Conservation (phyloP, 2,888 invertebrate species). For the Laspeyria flexula region DNA sequence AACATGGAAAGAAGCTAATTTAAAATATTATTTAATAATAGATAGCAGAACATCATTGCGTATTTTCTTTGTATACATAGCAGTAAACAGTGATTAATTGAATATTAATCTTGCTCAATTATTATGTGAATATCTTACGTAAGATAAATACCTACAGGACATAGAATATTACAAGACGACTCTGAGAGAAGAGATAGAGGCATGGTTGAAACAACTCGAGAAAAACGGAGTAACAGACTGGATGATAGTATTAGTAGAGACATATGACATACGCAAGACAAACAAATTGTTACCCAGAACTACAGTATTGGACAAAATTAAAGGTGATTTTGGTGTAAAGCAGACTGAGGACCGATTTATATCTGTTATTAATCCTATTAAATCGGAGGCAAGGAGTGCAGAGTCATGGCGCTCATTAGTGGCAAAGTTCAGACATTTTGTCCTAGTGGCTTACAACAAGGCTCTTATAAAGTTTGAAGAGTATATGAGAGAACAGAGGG, state of each 20-base stretch:
- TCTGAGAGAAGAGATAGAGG: slow-evolving; percentile 95
- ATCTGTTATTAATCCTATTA: slow-evolving; percentile 95
- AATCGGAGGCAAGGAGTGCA: slow-evolving; percentile 94
- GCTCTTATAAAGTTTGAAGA: slow-evolving; percentile 95
- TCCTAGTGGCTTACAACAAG: slow-evolving; percentile 94
- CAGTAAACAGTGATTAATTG: too few species aligned
- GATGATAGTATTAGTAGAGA: slow-evolving; percentile 97
- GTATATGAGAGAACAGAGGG: slow-evolving; percentile 94
- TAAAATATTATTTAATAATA: too few species aligned
- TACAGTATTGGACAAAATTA: slow-evolving; percentile 97
- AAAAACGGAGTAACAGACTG: slow-evolving; percentile 93
- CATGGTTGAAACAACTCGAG: slow-evolving; percentile 93
- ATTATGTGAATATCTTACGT: not conserved
- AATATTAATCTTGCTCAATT: too few species aligned
- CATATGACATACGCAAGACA: slow-evolving; percentile 95
- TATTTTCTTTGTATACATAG: too few species aligned
- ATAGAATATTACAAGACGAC: slow-evolving; percentile 95
- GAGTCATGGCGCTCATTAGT: slow-evolving; percentile 96
- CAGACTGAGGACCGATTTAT: slow-evolving; percentile 93
- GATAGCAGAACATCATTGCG: too few species aligned
- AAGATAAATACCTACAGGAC: slow-evolving; percentile 87
- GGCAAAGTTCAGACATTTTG: slow-evolving; percentile 92
- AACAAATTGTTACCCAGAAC: slow-evolving; percentile 96
- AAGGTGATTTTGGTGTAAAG: slow-evolving; percentile 96
- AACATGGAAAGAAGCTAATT: too few species aligned